Percentiles rank a stretch among this genome's conserved stretches.
Evolutionary conservation across 1,140 invertebrate genomes (phyloP).

Genomic region (Brachionus calyciflorus): DNA sequence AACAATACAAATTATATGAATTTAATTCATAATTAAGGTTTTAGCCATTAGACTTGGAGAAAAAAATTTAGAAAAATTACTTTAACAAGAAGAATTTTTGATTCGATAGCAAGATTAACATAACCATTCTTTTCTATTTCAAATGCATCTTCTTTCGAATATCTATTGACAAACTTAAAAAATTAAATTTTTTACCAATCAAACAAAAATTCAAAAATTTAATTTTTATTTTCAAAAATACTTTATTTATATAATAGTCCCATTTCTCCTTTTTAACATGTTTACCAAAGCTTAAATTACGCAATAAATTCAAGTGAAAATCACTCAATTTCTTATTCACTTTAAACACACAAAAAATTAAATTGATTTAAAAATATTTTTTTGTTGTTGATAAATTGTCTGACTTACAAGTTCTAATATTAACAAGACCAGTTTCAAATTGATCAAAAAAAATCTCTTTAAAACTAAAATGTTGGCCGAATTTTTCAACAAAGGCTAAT

Average conservation of each 20-base stretch:
- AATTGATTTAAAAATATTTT: not conserved
- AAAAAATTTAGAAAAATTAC: too few relatives aligned
- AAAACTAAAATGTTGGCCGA: slow-evolving; percentile 2
- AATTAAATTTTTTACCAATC: not conserved
- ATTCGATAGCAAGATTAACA: not conserved
- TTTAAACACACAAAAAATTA: too few relatives aligned
- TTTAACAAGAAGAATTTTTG: slow-evolving; percentile 1
- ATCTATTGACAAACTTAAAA: not conserved
- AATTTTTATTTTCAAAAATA: not conserved
- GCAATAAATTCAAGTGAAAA: slow-evolving; percentile 3
- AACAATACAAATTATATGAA: too few relatives aligned
- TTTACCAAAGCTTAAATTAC: slow-evolving; percentile 26
- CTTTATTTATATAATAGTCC: slow-evolving; percentile 21
- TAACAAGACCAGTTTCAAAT: slow-evolving; percentile 30
- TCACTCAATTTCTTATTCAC: not conserved
- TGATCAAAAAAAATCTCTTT: not conserved
- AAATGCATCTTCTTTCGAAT: not conserved
- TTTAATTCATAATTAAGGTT: too few relatives aligned
- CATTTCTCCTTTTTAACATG: slow-evolving; percentile 28
- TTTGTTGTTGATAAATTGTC: too few relatives aligned
- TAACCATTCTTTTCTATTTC: slow-evolving; percentile 3
- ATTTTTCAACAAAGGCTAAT: slow-evolving; percentile 23
- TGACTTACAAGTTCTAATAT: slow-evolving; percentile 23
- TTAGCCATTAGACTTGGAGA: too few relatives aligned
- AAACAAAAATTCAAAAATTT: not conserved